A percentile compares a stretch with the other conserved stretches of the same genome.
Evolutionary conservation across 2,113 vertebrate genomes (phyloP).

Genomic region (Microtus pennsylvanicus): DNA sequence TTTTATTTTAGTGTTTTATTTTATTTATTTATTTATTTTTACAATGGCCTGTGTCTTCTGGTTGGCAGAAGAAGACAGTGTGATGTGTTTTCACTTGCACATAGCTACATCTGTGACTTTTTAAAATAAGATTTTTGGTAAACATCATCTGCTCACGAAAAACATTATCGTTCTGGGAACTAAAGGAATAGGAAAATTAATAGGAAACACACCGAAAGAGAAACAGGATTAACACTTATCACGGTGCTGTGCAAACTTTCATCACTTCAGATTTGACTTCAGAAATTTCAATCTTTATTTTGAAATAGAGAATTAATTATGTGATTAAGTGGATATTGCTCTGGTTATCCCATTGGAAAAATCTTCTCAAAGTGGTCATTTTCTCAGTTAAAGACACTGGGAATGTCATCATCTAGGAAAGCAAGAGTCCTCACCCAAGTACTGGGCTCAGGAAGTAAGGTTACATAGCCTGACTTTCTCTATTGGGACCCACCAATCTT

Average conservation of each 20-base stretch:
- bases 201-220: conserved; percentile 37
- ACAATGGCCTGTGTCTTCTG: background rate
- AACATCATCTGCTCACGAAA: conserved; percentile 47
- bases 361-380: background rate
- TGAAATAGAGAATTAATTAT: conserved; percentile 59
- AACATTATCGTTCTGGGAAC: conserved; percentile 43
- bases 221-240: conserved; percentile 56
- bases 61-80: conserved; percentile 59
- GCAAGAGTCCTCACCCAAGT: background rate
- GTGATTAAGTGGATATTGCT: conserved; percentile 40
- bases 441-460: background rate
- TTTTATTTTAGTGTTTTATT: background rate
- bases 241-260: conserved; percentile 22
- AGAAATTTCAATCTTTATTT: conserved; percentile 54
- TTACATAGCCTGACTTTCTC: conserved; percentile 38
- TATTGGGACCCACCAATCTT: background rate
- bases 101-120: conserved; percentile 65
- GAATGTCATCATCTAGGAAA: conserved; percentile 48
- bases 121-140: conserved; percentile 55
- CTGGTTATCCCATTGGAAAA: background rate
- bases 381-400: conserved; percentile 37
- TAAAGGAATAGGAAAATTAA: conserved; percentile 58
- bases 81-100: conserved; percentile 61
- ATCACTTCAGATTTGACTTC: conserved; percentile 39
- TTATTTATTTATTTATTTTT: background rate